A percentile compares a stretch with the other conserved stretches of the same genome.
phyloP scores from a whole-genome alignment of 2,797 vertebrate genomes.

The Pseudochromis fuscus region DNA sequence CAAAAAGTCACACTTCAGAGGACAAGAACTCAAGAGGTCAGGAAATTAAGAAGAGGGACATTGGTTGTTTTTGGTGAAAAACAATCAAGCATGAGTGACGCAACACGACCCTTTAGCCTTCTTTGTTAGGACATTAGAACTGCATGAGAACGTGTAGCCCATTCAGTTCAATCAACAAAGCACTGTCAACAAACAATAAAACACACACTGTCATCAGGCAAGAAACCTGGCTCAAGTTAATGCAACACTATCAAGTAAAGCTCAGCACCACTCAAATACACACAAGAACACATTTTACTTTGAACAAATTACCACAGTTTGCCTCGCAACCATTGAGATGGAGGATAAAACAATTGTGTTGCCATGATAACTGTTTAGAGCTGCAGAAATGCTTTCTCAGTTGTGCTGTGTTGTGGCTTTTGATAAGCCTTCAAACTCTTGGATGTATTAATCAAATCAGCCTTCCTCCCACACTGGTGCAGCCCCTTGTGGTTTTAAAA shows the following conservation, averaged over 20 bases:
- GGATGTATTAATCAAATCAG: slow-evolving; percentile 1
- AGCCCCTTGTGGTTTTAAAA: background rate
- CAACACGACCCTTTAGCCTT: background rate
- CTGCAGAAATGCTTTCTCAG: background rate
- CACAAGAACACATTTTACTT: background rate
- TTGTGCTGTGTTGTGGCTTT: background rate
- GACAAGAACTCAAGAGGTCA: background rate
- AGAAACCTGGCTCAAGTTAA: background rate
- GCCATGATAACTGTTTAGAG: background rate
- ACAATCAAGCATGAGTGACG: background rate
- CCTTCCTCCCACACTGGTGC: background rate
- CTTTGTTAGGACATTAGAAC: background rate
- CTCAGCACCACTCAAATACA: background rate
- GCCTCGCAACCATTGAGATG: background rate
- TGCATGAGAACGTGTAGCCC: background rate
- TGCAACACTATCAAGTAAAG: background rate
- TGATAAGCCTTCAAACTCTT: slow-evolving; percentile 1
- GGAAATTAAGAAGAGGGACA: background rate
- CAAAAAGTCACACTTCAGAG: background rate
- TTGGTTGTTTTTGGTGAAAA: background rate
- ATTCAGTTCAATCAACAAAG: background rate
- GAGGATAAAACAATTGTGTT: background rate
- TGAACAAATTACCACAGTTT: background rate
- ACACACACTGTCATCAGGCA: background rate
- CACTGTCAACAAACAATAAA: background rate